These are phyloP conservation scores for Cactoblastis cactorum DNA, from an alignment of 2,888 invertebrate genomes.

Conservation along the genomic window DNA sequence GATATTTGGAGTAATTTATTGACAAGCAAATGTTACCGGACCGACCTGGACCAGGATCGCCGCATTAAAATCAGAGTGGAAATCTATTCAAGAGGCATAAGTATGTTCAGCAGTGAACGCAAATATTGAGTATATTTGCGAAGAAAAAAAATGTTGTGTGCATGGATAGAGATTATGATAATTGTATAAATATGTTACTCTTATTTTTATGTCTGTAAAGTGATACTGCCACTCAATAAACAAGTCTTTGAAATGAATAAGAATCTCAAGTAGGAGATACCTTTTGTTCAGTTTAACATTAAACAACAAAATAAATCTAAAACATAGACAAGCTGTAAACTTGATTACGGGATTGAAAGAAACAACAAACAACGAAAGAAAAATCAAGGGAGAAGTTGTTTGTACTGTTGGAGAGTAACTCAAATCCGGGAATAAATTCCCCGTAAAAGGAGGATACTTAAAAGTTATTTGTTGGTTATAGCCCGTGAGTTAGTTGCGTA, in stretches of 20 bases:
- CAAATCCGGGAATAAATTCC: conserved; percentile 48
- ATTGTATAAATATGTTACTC: too few species aligned
- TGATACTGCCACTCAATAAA: too few species aligned
- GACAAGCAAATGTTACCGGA: too few species aligned
- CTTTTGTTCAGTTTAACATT: conserved; percentile 25
- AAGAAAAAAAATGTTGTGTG: too few species aligned
- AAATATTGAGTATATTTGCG: too few species aligned
- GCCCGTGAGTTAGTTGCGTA: conserved; percentile 20
- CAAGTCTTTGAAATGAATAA: neutral
- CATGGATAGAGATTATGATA: too few species aligned
- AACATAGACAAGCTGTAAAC: conserved; percentile 54
- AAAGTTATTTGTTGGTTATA: conserved; percentile 35
- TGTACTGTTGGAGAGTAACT: conserved; percentile 48
- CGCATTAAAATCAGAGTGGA: too few species aligned
- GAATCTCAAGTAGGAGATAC: neutral
- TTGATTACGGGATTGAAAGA: conserved; percentile 62
- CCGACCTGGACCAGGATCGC: too few species aligned
- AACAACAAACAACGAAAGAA: conserved; percentile 61
- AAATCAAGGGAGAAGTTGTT: conserved; percentile 59
- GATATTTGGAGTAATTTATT: too few species aligned
- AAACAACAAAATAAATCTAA: conserved; percentile 39
- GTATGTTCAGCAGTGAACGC: too few species aligned
- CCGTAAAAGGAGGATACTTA: conserved; percentile 33
- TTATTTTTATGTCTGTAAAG: too few species aligned
- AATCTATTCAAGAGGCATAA: too few species aligned